Evolutionary conservation across 2,797 vertebrate species (phyloP).

Genomic region (Amblyraja radiata): DNA sequence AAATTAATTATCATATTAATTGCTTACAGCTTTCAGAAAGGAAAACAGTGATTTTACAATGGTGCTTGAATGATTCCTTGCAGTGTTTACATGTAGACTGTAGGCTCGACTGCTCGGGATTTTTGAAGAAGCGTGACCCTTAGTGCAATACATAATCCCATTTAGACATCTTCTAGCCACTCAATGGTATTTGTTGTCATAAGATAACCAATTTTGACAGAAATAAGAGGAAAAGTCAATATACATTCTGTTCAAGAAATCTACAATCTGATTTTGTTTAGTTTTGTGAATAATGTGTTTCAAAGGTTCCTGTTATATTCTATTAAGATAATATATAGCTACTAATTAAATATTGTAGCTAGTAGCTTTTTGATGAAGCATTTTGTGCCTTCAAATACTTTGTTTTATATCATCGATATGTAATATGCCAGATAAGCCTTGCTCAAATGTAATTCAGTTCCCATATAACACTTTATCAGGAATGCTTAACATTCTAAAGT

Average conservation of each 20-base stretch:
- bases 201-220: slow-evolving; percentile 28
- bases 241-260: slow-evolving; percentile 31
- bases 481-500: slow-evolving; percentile 27
- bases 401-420: slow-evolving; percentile 13
- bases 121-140: slow-evolving; percentile 16
- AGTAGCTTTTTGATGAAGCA: slow-evolving; percentile 18
- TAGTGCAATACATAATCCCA: background rate
- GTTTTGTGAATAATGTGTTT: slow-evolving; percentile 19
- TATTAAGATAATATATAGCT: slow-evolving; percentile 34
- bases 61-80: background rate
- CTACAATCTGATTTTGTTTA: slow-evolving; percentile 36
- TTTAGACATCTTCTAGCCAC: slow-evolving; percentile 13
- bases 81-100: background rate
- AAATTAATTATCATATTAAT: background rate
- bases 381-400: slow-evolving; percentile 27
- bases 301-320: slow-evolving; percentile 21
- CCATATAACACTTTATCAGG: slow-evolving; percentile 27
- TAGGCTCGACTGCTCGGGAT: background rate
- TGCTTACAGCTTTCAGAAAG: background rate
- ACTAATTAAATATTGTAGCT: slow-evolving; percentile 31
- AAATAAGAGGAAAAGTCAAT: slow-evolving; percentile 32
- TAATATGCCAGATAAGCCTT: slow-evolving; percentile 27
- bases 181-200: slow-evolving; percentile 6
- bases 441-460: slow-evolving; percentile 33
- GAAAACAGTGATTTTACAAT: background rate